Percentiles rank a stretch among this genome's conserved stretches.
Evolutionary conservation across 2,113 vertebrate genomes (phyloP).

Genomic region (Chamaetylas fuelleborni): DNA sequence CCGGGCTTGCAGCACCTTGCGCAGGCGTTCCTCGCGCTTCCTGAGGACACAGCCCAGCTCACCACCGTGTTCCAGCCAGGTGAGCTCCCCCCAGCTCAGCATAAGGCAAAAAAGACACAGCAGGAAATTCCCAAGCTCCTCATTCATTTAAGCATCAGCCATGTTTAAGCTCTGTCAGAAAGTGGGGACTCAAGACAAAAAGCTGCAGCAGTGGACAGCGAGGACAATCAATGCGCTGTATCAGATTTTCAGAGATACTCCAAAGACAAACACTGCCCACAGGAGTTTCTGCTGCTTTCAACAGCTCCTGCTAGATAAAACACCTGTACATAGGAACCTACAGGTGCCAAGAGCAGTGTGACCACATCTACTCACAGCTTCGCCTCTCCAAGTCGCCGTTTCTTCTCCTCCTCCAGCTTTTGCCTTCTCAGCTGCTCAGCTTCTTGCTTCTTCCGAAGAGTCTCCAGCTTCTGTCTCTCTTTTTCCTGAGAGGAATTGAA

Average conservation of each 20-base stretch:
- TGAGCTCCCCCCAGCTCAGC: not conserved
- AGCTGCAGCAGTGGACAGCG: not conserved
- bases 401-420: constrained; percentile 91
- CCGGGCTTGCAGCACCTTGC: constrained; percentile 84
- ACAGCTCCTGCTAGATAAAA: not conserved
- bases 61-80: accelerated
- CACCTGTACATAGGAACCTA: not conserved
- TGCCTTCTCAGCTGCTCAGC: constrained; percentile 85
- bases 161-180: not conserved
- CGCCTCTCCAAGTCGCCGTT: constrained; percentile 80
- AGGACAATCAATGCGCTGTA: not conserved
- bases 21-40: constrained; percentile 88
- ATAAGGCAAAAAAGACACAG: not conserved
- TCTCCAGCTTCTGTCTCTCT: constrained; percentile 85
- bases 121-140: not conserved
- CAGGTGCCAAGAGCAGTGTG: not conserved
- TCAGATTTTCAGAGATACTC: not conserved
- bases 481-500: constrained; percentile 75
- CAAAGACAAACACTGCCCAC: not conserved
- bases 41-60: constrained; percentile 57
- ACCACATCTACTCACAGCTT: constrained; percentile 77
- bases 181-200: not conserved
- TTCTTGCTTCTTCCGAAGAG: constrained; percentile 86
- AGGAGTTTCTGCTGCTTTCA: not conserved
- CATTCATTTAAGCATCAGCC: not conserved